phyloP scores from a whole-genome alignment of 2,113 vertebrate species.

The Ictidomys tridecemlineatus region DNA sequence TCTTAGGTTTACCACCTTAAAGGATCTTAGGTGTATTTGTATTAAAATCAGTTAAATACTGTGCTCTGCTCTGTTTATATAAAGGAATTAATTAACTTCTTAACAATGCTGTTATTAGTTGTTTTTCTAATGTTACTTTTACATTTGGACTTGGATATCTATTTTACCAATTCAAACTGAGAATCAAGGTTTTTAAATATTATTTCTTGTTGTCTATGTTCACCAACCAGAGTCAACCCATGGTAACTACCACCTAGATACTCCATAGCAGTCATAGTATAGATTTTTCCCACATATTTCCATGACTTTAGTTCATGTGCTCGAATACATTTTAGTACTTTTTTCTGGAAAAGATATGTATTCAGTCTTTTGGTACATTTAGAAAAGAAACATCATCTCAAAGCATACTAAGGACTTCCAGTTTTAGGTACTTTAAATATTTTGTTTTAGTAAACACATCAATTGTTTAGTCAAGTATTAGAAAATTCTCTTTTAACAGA shows the following conservation, averaged over 20 bases:
- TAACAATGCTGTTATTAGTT: background rate
- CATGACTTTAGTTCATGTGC: background rate
- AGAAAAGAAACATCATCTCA: background rate
- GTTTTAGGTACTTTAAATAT: background rate
- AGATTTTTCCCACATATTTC: background rate
- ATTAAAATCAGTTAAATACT: background rate
- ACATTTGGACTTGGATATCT: background rate
- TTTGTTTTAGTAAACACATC: background rate
- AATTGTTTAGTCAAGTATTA: background rate
- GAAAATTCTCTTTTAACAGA: background rate
- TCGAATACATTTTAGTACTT: background rate
- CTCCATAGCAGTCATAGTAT: accelerated
- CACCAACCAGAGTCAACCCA: background rate
- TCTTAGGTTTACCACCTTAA: background rate
- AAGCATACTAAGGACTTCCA: background rate
- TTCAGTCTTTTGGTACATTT: background rate
- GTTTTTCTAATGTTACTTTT: background rate
- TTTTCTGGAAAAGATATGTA: background rate
- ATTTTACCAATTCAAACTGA: background rate
- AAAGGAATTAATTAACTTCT: background rate
- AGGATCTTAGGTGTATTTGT: background rate
- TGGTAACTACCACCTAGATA: background rate
- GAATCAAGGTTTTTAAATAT: background rate
- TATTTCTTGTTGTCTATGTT: background rate
- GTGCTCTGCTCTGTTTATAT: background rate